Evolutionary conservation across 2,797 vertebrate species (phyloP), one percentile per base, ranked within the genome.

Genomic region (Chelidonichthys spinosus): DNA sequence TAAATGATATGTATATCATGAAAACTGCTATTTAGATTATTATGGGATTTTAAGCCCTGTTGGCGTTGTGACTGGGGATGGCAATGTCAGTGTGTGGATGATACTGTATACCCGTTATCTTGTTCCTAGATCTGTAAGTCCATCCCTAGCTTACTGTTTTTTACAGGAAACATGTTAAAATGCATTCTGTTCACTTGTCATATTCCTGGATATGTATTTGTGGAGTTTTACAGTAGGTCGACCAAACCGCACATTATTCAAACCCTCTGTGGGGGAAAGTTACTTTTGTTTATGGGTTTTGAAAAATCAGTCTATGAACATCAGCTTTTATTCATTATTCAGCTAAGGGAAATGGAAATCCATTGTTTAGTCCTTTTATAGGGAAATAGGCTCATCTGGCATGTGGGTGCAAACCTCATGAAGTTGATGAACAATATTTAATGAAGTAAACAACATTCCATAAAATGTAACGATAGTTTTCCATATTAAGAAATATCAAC

Each of bases 171-270:
- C n/a, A 6, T 3, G 2, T 40, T 2, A 4, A 40, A 25, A 9
- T 60, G 58, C 55, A 0, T 36, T 39, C 35, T 39, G 55, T n/a
- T 58, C 18, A 7, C 11, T 32, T 11, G 46, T 47, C 67, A 63
- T 17, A 64, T 25, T 13, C 78, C 66, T 11, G 43, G 54, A 74
- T 70, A 65, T 32, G 60, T 71, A 70, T 74, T 42, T 70, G 47
- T 72, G 17, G 42, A 81, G 55, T 79, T 76, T 60, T 69, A 65
- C 37, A 32, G 53, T 68, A 71, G 46, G 78, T 81, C 36, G 13
- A 67, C 44, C 67, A 59, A 80, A 69, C 58, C 78, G 67, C 53
- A 7, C 2, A 2, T 54, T 76, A 69, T 55, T 47, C 13, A 65
- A 71, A 61, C 50, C 25, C 67, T 58, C 63, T 63, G 42, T 55